Percentiles rank a stretch among this genome's conserved stretches.
Evolutionary conservation across 2,797 vertebrate genomes (phyloP).

Genomic region (Phalloptychus januarius): DNA sequence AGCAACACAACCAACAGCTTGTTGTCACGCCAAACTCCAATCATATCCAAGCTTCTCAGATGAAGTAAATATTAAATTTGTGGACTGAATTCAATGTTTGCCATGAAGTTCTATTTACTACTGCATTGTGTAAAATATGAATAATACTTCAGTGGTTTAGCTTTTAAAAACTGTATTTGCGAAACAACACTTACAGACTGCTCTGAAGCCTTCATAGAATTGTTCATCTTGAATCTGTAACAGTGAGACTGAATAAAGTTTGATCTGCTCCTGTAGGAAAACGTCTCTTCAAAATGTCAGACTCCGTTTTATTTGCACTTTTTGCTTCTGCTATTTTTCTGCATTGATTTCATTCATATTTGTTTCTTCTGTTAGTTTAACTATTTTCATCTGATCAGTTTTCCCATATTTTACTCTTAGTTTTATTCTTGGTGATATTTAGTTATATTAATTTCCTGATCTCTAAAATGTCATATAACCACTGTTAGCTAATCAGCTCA

Average conservation of each 20-base stretch:
- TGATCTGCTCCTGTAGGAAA: neutral
- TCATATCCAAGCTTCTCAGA: slow-evolving; percentile 18
- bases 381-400: no score
- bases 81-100: neutral
- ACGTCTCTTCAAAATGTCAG: neutral
- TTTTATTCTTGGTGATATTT: no score
- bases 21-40: slow-evolving; percentile 1
- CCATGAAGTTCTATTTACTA: neutral
- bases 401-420: no score
- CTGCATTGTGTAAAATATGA: neutral
- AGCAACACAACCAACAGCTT: slow-evolving; percentile 4
- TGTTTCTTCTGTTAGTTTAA: no score
- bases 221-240: neutral
- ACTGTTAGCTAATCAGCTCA: no score
- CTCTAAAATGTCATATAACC: no score
- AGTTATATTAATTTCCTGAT: no score
- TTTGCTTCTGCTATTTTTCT: no score
- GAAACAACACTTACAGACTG: neutral
- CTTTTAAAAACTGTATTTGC: neutral
- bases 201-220: no score
- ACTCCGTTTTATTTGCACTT: no score
- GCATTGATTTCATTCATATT: no score
- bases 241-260: neutral
- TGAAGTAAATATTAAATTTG: neutral
- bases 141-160: slow-evolving; percentile 5